Percentiles rank a stretch among this genome's conserved stretches.
phyloP scores from a whole-genome alignment of 1,140 invertebrate species.

The Chymomyza costata region DNA sequence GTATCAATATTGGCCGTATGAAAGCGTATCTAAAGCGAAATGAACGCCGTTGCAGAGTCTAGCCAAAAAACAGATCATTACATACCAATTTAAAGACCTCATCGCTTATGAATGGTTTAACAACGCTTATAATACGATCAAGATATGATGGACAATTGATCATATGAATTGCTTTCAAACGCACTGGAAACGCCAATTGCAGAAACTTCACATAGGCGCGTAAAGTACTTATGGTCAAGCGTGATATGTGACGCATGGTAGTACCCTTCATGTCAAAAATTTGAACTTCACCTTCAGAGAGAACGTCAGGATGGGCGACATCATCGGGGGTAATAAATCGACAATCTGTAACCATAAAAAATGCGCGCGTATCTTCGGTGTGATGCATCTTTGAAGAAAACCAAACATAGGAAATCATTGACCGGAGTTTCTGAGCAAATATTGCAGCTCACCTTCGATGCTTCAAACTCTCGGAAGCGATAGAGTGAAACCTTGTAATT shows the following conservation, averaged over 20 bases:
- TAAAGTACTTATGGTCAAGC: constrained; percentile 80
- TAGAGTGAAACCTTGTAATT: constrained; percentile 79
- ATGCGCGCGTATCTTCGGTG: constrained; percentile 80
- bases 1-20: constrained; percentile 79
- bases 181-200: constrained; percentile 84
- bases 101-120: constrained; percentile 81
- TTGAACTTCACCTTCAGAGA: constrained; percentile 80
- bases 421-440: not conserved
- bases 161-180: constrained; percentile 85
- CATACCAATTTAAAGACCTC: constrained; percentile 77
- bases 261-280: constrained; percentile 82
- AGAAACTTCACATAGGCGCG: constrained; percentile 64
- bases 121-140: constrained; percentile 79
- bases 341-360: constrained; percentile 82
- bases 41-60: too few relatives aligned
- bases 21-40: constrained; percentile 77
- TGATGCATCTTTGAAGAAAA: constrained; percentile 79
- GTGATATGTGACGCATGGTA: constrained; percentile 79
- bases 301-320: constrained; percentile 43
- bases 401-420: not conserved
- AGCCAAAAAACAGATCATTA: too few relatives aligned
- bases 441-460: constrained; percentile 74
- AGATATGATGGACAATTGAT: constrained; percentile 81
- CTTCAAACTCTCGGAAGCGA: constrained; percentile 78
- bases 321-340: constrained; percentile 78